Evolutionary conservation across 2,888 invertebrate genomes (phyloP).

Genomic region (Argyra leucocephala): DNA sequence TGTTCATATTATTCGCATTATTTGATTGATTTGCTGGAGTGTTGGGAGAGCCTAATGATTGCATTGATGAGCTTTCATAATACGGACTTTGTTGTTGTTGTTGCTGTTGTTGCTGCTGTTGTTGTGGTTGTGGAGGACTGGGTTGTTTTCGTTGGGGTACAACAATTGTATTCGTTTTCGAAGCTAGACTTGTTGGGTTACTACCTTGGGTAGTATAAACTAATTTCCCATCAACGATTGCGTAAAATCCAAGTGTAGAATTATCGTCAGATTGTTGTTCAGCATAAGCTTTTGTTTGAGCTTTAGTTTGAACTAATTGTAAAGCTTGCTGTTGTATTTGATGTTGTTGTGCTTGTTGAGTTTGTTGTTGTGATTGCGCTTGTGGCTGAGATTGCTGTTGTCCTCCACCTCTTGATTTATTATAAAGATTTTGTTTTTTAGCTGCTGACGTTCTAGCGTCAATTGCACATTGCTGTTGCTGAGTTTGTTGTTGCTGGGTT

Average conservation of each 20-base stretch:
- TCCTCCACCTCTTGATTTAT: background rate
- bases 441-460: conserved; percentile 8
- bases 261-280: conserved; percentile 30
- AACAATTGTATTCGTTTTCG: conserved; percentile 19
- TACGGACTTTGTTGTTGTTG: conserved; percentile 47
- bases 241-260: conserved; percentile 26
- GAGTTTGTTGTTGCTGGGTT: conserved; percentile 1
- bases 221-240: conserved; percentile 28
- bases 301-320: conserved; percentile 55
- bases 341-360: conserved; percentile 8
- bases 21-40: conserved; percentile 30
- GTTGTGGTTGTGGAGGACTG: conserved; percentile 17
- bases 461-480: conserved; percentile 7
- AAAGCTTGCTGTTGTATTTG: conserved; percentile 11
- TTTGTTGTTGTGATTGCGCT: background rate
- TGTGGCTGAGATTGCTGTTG: conserved; percentile 8
- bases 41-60: conserved; percentile 38
- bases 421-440: conserved; percentile 11
- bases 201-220: conserved; percentile 25
- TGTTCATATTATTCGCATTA: conserved; percentile 30
- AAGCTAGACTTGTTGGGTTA: conserved; percentile 17
- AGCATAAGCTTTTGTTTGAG: conserved; percentile 68
- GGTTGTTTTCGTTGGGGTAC: conserved; percentile 23
- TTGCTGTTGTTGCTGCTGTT: conserved; percentile 31
- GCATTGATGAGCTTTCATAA: conserved; percentile 62